These are phyloP conservation scores for Mamestra configurata DNA, from an alignment of 1,140 invertebrate genomes.

Conservation along the genomic window DNA sequence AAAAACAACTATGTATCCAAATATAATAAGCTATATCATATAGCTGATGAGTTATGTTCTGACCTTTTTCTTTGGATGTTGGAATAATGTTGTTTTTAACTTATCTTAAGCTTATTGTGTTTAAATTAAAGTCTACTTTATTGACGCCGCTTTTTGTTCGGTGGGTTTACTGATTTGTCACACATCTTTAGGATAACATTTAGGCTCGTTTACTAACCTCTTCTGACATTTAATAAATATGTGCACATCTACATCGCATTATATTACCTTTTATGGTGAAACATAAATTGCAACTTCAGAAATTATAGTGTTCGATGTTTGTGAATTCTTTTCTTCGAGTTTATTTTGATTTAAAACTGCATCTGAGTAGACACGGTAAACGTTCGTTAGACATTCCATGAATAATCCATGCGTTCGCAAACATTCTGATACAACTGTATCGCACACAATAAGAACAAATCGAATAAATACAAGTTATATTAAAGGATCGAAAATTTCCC, in stretches of 20 bases:
- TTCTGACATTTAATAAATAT: background rate
- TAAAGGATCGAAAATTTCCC: conserved; percentile 51
- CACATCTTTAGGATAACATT: background rate
- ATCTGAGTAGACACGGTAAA: background rate
- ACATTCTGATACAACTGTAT: conserved; percentile 9
- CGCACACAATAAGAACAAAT: background rate
- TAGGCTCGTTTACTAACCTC: background rate
- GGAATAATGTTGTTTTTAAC: background rate
- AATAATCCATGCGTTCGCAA: background rate
- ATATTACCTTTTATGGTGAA: background rate
- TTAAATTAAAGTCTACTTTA: background rate
- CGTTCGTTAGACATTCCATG: background rate
- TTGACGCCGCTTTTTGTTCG: background rate
- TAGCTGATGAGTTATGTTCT: conserved; percentile 20
- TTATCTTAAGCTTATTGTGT: conserved; percentile 1
- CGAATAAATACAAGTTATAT: conserved; percentile 36
- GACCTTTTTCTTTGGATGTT: conserved; percentile 5
- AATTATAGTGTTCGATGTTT: background rate
- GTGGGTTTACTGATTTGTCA: background rate
- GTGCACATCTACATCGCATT: too few species aligned
- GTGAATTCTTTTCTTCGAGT: background rate
- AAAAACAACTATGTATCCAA: conserved; percentile 35
- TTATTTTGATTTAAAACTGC: background rate
- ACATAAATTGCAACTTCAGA: background rate
- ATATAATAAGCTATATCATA: conserved; percentile 24